Evolutionary conservation across 2,797 vertebrate genomes (phyloP), one percentile per base, ranked within the genome.

Genomic region (Leptoclinus maculatus): DNA sequence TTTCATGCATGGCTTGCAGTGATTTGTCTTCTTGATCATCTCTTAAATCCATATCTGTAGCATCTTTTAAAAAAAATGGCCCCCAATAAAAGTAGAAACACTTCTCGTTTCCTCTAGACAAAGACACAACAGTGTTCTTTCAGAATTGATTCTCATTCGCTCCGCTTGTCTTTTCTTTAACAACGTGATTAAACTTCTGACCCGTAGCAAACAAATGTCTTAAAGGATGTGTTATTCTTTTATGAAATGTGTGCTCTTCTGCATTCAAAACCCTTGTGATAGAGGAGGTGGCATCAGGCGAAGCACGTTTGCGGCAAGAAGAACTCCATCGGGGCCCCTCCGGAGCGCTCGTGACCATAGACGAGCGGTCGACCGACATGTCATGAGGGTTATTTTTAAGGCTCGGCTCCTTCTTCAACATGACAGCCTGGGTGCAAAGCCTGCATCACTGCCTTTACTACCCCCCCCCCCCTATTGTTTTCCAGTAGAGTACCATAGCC

Each of bases 1-100:
- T 83, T 85, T 83, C 69, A 77, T 83, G 74, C 83, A 67, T 83
- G 80, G 43, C 34, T 71, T 73, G 65, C 34, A 8, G n/a, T 41
- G 8, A 54, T 78, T 69, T 69, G 38, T 54, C 23, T 43, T 59
- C 16, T 17, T 67, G n/a, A 74, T 80, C 51, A 76, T 68, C 41
- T 56, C 45, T 51, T 73, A 62, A 9, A 73, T 49, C 47, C 21
- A 76, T 47, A 74, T 64, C 12, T 64, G 17, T 45, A 12, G 0
- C 29, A 60, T 3, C 45, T 43, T 58, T 71, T 25, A 41, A 51
- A 68, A 36, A 27, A 32, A 58, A 58, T 25, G n/a, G 23, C 23
- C 11, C 9, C 9, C 47, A 25, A 41, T 41, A 2, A 39, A 7
- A 11, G 23, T 13, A 51, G 23, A 39, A 60, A 16, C 5, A 54